Evolutionary conservation across 2,888 invertebrate genomes (phyloP).

Genomic region (Antheraea assamensis): DNA sequence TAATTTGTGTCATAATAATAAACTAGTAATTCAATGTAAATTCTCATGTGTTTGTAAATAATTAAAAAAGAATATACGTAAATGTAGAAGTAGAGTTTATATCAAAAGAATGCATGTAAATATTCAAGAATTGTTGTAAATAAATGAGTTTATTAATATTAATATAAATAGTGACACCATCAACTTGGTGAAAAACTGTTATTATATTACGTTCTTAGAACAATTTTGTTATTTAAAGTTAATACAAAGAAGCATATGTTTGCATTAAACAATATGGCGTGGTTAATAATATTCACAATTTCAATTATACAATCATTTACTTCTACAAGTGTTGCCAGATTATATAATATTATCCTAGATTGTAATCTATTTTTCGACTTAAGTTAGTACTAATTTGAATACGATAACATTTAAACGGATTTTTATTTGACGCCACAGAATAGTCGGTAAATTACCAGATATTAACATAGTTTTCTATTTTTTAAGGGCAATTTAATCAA

Average conservation of each 20-base stretch:
- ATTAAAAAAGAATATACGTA: slow-evolving; percentile 51
- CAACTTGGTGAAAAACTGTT: slow-evolving; percentile 64
- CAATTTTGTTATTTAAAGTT: slow-evolving; percentile 8
- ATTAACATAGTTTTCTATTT: no score
- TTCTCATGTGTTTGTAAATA: slow-evolving; percentile 59
- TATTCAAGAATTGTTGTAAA: slow-evolving; percentile 71
- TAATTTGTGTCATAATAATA: not conserved
- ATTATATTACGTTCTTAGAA: slow-evolving; percentile 72
- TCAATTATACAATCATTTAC: no score
- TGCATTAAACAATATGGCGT: no score
- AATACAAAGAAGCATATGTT: no score
- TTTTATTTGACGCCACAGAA: no score
- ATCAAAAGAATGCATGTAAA: slow-evolving; percentile 68
- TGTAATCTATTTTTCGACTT: no score
- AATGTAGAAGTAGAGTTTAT: slow-evolving; percentile 60
- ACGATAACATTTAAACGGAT: no score
- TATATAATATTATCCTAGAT: not conserved
- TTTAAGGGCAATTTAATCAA: no score
- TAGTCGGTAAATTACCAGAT: no score
- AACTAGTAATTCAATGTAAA: slow-evolving; percentile 40
- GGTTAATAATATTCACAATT: not conserved
- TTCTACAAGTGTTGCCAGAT: not conserved
- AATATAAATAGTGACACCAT: slow-evolving; percentile 52
- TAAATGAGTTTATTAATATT: slow-evolving; percentile 49
- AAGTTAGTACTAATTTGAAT: no score